Evolutionary conservation across 2,113 vertebrate species (phyloP).

Genomic region (Pseudonaja textilis): DNA sequence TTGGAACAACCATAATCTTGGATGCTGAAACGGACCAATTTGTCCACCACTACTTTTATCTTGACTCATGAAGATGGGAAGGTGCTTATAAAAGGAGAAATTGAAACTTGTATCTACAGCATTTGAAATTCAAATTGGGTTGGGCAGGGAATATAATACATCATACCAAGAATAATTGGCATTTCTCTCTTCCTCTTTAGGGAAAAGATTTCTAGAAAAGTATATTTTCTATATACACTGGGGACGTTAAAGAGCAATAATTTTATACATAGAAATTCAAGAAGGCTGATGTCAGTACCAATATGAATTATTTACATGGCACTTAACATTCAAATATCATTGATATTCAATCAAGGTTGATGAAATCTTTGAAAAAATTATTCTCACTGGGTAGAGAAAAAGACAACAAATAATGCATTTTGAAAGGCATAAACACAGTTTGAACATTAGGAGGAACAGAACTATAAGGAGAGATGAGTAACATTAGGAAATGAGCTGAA

Average conservation of each 20-base stretch:
- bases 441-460: not conserved
- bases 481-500: not conserved
- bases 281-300: not conserved
- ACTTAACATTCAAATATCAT: constrained; percentile 6
- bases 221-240: not conserved
- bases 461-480: not conserved
- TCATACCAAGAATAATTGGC: constrained; percentile 13
- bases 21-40: not conserved
- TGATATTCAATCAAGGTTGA: constrained; percentile 11
- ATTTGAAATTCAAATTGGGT: constrained; percentile 11
- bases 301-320: constrained; percentile 14
- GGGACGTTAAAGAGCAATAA: not conserved
- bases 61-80: not conserved
- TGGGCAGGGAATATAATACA: constrained; percentile 14
- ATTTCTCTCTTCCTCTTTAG: not conserved
- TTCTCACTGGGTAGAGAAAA: not conserved
- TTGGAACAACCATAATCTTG: not conserved
- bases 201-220: not conserved
- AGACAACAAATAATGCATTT: not conserved
- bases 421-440: not conserved
- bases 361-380: not conserved
- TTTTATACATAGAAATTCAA: not conserved
- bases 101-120: not conserved
- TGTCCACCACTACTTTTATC: not conserved
- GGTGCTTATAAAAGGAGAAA: not conserved